Conservation (phyloP, 2,113 vertebrate species). For the Brachirus orientalis region DNA sequence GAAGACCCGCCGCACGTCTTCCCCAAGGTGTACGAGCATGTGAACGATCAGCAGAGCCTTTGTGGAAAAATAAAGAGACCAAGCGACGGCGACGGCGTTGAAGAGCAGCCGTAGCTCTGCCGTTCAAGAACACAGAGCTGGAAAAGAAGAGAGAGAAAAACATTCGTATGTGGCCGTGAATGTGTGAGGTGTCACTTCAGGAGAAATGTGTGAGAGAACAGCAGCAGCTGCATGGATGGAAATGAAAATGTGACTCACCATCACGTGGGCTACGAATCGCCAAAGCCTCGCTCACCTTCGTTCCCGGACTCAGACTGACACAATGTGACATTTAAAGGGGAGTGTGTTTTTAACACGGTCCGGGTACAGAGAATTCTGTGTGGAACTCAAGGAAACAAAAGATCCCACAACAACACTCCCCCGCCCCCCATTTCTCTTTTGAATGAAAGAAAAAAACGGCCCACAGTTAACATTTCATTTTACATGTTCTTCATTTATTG, state of each 20-base stretch:
- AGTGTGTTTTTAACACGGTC: background rate
- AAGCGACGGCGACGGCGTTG: no score
- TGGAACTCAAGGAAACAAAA: background rate
- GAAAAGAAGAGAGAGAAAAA: no score
- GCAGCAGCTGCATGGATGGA: slow-evolving; percentile 23
- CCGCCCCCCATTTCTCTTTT: no score
- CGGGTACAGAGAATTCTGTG: background rate
- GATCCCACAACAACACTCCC: background rate
- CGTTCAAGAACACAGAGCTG: slow-evolving; percentile 12
- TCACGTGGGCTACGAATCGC: slow-evolving; percentile 35
- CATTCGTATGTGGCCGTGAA: slow-evolving; percentile 38
- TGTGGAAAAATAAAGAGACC: background rate
- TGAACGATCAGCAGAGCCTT: background rate
- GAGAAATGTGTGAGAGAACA: slow-evolving; percentile 8
- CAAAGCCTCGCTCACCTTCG: slow-evolving; percentile 22
- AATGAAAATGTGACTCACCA: slow-evolving; percentile 40
- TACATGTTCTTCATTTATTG: slow-evolving; percentile 21
- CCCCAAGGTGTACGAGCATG: slow-evolving; percentile 25
- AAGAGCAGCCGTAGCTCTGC: no score
- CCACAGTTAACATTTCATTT: background rate
- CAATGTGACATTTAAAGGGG: no score
- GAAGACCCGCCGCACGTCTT: slow-evolving; percentile 41
- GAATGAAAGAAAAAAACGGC: background rate
- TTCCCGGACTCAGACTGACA: slow-evolving; percentile 21
- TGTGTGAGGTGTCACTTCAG: slow-evolving; percentile 38